Percentiles rank a stretch among this genome's conserved stretches.
These are phyloP conservation scores for Potamarius usumacintae DNA, from an alignment of 2,113 vertebrate species.

Conservation along the genomic window DNA sequence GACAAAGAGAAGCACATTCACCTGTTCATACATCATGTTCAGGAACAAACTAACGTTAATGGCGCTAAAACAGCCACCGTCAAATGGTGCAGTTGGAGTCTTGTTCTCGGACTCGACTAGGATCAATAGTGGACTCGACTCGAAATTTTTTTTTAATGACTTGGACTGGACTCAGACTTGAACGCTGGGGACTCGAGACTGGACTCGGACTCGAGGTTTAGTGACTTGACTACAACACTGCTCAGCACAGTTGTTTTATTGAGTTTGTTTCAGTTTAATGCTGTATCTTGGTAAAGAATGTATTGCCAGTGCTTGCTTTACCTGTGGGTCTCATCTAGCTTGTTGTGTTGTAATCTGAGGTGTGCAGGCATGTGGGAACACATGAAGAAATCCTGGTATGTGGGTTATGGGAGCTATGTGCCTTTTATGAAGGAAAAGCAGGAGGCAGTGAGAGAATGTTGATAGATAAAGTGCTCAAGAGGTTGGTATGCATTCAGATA, in stretches of 20 bases:
- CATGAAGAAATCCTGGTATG: conserved; percentile 4
- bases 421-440: conserved; percentile 9
- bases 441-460: background rate
- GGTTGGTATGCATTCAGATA: background rate
- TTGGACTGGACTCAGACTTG: no score
- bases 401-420: conserved; percentile 12
- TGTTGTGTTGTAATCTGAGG: background rate
- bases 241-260: background rate
- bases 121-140: no score
- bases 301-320: background rate
- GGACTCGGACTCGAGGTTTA: no score
- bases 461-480: background rate
- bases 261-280: background rate
- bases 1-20: no score
- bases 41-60: no score
- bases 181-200: no score
- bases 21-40: no score
- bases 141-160: no score
- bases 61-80: no score
- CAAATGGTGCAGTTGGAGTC: no score
- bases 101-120: no score
- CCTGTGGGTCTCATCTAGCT: background rate
- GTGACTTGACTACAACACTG: background rate
- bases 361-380: background rate
- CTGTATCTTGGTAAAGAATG: background rate